Evolutionary conservation across 2,113 vertebrate species (phyloP), one percentile per base, ranked within the genome.

Genomic region (Brienomyrus brachyistius): DNA sequence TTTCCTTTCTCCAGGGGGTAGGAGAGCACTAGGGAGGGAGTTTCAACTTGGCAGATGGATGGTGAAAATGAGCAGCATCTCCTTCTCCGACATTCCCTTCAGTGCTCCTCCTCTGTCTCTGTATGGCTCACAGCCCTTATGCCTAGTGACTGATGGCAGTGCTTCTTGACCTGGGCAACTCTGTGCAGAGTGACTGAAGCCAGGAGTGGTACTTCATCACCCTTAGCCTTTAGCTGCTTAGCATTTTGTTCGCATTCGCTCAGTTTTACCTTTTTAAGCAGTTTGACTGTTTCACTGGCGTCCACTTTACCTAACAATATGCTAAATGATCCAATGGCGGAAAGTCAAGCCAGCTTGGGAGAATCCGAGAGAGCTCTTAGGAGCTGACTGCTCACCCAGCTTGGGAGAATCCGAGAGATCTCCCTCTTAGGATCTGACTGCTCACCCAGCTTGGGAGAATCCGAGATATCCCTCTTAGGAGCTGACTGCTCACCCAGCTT

Each of bases 11-110:
- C 11, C 6, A 47, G 62, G 48, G 88, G n/a, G 66, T 50, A 47
- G 47, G 66, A 21, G 59, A 7, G 43, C 23, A 56, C 15, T 11
- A 47, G 87, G 83, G 40, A 66, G 23, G 27, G 43, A 50, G 47
- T 35, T 80, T 88, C 66, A 88, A 88, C 77, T 52, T 77, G 66
- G 48, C n/a, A 77, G 66, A 80, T 77, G 15, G 50, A 80, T 80
- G 66, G 27, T 48, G 48, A 88, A 80, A 47, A 88, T 77, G 62
- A 47, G 6, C 17, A 47, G 62, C 88, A 35, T 77, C 88, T 80
- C 3, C 13, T 48, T 77, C 17, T 50, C 48, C 21, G 80, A 66
- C 50, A 50, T 50, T 31, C 6, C 45, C 31, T 66, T 80, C 50
- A 80, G 70, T 80, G 88, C 70, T 27, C 31, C 45, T 88, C 88